Evolutionary conservation across 2,113 vertebrate genomes (phyloP).

Genomic region (Arizona elegans): DNA sequence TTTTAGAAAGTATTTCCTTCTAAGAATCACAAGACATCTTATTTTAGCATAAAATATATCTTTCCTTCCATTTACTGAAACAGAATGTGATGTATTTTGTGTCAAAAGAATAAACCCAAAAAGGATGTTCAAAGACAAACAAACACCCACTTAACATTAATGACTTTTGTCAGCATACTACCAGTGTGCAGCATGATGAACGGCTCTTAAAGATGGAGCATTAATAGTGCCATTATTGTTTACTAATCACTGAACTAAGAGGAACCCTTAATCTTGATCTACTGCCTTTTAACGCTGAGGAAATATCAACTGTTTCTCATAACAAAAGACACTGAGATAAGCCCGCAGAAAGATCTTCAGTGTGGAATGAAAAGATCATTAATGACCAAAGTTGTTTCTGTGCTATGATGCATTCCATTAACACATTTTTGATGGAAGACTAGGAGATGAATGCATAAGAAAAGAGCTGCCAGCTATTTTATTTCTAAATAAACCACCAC

Average conservation of each 20-base stretch:
- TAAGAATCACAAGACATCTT: neutral
- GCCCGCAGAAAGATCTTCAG: neutral
- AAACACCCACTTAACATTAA: neutral
- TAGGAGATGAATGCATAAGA: neutral
- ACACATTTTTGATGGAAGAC: neutral
- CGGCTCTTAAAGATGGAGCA: neutral
- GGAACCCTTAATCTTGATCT: slow-evolving; percentile 39
- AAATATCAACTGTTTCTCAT: slow-evolving; percentile 28
- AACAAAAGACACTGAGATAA: slow-evolving; percentile 18
- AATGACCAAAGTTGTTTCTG: slow-evolving; percentile 8
- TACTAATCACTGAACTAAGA: slow-evolving; percentile 41
- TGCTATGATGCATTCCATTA: neutral
- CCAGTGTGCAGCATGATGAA: slow-evolving; percentile 16
- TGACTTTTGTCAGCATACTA: neutral
- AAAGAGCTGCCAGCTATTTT: neutral
- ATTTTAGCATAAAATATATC: neutral
- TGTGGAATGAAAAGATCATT: slow-evolving; percentile 1
- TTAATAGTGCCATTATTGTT: slow-evolving; percentile 29
- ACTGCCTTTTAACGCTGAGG: slow-evolving; percentile 32
- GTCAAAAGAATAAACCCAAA: slow-evolving; percentile 1
- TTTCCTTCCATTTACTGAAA: neutral
- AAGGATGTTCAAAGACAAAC: slow-evolving; percentile 13
- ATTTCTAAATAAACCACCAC: neutral
- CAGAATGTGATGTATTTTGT: neutral
- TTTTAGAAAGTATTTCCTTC: neutral